phyloP scores from a whole-genome alignment of 1,140 invertebrate species.

The Venustaconcha ellipsiformis region DNA sequence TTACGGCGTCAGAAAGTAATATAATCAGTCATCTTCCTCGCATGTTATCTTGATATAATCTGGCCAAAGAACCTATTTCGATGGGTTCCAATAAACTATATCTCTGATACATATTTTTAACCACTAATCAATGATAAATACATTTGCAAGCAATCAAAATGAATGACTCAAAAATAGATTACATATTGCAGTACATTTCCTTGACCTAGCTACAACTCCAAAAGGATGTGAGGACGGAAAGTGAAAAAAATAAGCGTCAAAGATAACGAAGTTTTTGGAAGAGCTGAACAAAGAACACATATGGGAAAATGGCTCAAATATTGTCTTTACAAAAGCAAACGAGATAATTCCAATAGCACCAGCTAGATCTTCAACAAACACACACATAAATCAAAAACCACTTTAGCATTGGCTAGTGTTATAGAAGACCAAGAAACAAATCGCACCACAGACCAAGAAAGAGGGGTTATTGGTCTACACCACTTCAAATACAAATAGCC shows the following conservation, averaged over 20 bases:
- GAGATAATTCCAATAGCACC: too few relatives aligned
- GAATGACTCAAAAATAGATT: neutral
- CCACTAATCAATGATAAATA: constrained; percentile 8
- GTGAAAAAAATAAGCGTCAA: neutral
- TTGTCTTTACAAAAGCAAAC: too few relatives aligned
- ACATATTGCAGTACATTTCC: constrained; percentile 13
- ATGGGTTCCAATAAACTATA: constrained; percentile 2
- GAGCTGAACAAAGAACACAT: too few relatives aligned
- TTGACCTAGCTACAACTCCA: constrained; percentile 17
- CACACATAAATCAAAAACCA: too few relatives aligned
- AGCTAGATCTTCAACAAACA: too few relatives aligned
- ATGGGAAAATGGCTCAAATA: too few relatives aligned
- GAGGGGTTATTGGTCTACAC: too few relatives aligned
- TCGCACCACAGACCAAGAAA: too few relatives aligned
- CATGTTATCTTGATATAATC: constrained; percentile 2
- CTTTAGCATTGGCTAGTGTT: too few relatives aligned
- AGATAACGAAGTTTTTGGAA: neutral
- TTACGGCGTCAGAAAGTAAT: neutral
- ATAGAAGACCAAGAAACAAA: too few relatives aligned
- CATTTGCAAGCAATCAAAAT: neutral
- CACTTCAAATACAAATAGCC: too few relatives aligned
- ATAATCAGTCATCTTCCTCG: constrained; percentile 6
- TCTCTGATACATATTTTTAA: too few relatives aligned
- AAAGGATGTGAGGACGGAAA: constrained; percentile 14
- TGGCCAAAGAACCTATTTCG: constrained; percentile 1